Evolutionary conservation across 2,888 invertebrate genomes (phyloP).

Genomic region (Opisthograptis luteolata): DNA sequence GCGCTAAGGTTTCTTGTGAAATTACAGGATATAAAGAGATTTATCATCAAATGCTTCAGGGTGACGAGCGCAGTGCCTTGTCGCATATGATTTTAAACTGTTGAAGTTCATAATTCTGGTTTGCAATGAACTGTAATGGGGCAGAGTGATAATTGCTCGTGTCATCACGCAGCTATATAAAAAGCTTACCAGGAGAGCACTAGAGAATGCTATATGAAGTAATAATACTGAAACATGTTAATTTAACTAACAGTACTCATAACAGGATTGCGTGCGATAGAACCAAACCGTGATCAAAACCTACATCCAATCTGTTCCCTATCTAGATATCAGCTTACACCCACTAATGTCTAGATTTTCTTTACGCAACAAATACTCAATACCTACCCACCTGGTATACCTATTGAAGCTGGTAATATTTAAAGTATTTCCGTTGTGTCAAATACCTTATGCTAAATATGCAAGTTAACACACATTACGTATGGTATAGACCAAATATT

Average conservation of each 20-base stretch:
- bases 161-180: no score
- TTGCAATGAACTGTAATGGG: no score
- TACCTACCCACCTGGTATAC: not conserved
- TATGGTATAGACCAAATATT: conserved; percentile 9
- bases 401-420: conserved; percentile 11
- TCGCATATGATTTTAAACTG: no score
- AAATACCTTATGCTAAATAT: conserved; percentile 11
- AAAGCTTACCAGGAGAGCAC: no score
- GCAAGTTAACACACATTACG: conserved; percentile 10
- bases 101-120: no score
- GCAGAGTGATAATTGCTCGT: no score
- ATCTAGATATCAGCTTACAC: conserved; percentile 17
- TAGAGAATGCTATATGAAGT: no score
- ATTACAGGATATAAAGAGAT: no score
- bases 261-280: conserved; percentile 1
- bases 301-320: conserved; percentile 11
- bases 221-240: conserved; percentile 7
- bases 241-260: conserved; percentile 14
- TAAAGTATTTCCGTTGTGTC: conserved; percentile 18
- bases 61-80: no score
- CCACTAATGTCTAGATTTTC: conserved; percentile 4
- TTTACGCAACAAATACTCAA: conserved; percentile 17
- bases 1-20: no score
- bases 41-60: no score
- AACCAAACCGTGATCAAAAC: conserved; percentile 7